phyloP scores from a whole-genome alignment of 2,113 vertebrate species.

The Vimba vimba region DNA sequence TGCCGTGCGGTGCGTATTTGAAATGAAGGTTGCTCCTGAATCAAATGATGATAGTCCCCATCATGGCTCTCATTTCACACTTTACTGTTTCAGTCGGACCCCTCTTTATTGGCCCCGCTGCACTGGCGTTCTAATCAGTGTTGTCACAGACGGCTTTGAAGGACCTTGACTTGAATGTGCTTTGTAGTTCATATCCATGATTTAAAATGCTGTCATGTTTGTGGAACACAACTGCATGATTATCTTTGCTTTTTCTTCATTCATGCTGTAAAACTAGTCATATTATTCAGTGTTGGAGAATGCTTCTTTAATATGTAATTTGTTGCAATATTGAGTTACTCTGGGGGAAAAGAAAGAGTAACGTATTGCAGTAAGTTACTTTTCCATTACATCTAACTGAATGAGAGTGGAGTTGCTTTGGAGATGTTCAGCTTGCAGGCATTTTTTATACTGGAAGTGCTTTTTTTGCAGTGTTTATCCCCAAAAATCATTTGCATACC shows the following conservation, averaged over 20 bases:
- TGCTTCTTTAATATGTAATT: background rate
- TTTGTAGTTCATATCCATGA: slow-evolving; percentile 19
- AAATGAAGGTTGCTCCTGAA: slow-evolving; percentile 33
- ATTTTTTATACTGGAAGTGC: background rate
- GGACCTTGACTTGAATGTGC: background rate
- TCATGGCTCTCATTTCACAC: slow-evolving; percentile 33
- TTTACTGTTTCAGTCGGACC: slow-evolving; percentile 2
- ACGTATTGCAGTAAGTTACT: background rate
- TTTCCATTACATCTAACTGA: background rate
- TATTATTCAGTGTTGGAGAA: background rate
- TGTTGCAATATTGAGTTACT: background rate
- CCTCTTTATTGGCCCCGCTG: slow-evolving; percentile 5
- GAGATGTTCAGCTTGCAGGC: background rate
- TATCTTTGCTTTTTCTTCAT: slow-evolving; percentile 1
- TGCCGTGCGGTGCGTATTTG: background rate
- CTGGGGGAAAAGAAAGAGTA: background rate
- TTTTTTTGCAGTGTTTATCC: background rate
- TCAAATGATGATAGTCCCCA: slow-evolving; percentile 35
- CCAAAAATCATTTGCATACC: background rate
- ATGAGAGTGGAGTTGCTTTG: background rate
- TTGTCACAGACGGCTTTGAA: background rate
- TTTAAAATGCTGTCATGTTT: background rate
- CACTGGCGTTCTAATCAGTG: background rate
- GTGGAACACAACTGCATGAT: background rate
- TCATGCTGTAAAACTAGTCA: background rate